A percentile compares a stretch with the other conserved stretches of the same genome.
Evolutionary conservation across 1,140 invertebrate genomes (phyloP).

Genomic region (Geopemphigus sp.): DNA sequence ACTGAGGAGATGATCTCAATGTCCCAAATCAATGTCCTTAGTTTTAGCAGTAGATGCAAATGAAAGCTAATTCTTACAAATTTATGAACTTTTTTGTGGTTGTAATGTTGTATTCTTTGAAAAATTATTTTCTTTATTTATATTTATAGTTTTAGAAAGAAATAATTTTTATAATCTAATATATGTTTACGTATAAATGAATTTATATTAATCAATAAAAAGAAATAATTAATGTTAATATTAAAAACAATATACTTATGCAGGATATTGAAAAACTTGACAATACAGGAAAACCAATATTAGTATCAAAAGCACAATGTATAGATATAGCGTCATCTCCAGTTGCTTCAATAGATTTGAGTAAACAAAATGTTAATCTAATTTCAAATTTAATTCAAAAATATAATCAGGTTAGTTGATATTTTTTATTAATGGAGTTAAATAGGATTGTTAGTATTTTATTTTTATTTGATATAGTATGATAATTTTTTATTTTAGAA

Average conservation of each 20-base stretch:
- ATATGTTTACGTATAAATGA: no score
- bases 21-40: no score
- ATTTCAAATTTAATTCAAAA: slow-evolving; percentile 45
- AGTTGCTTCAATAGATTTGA: slow-evolving; percentile 40
- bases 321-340: slow-evolving; percentile 34
- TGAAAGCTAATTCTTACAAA: no score
- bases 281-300: slow-evolving; percentile 34
- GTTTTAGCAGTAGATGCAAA: no score
- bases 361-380: slow-evolving; percentile 21
- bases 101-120: neutral
- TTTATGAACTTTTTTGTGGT: neutral
- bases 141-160: no score
- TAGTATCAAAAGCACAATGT: slow-evolving; percentile 5
- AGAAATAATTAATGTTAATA: no score
- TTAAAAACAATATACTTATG: neutral
- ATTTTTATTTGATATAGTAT: no score
- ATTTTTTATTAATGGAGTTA: neutral
- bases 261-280: slow-evolving; percentile 49
- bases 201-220: no score
- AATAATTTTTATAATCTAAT: no score
- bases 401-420: slow-evolving; percentile 34
- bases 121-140: neutral
- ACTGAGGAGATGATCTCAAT: no score
- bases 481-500: neutral
- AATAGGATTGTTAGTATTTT: no score